These are phyloP conservation scores for Percopsis omiscomaycus DNA, from an alignment of 2,797 vertebrate genomes.

Conservation along the genomic window DNA sequence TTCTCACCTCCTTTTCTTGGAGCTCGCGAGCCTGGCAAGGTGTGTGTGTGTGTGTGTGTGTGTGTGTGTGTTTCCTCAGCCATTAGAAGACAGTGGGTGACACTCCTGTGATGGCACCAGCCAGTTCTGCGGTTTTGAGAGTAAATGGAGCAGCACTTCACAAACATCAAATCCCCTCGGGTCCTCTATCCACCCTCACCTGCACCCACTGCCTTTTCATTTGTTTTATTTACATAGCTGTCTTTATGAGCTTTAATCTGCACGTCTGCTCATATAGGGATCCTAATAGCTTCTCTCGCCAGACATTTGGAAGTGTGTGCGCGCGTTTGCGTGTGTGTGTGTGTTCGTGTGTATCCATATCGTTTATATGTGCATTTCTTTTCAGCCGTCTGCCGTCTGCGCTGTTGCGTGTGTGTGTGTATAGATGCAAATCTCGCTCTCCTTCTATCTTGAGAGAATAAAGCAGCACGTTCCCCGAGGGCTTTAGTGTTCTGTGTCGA, in stretches of 20 bases:
- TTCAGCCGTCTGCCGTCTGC: conserved; percentile 10
- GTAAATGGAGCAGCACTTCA: conserved; percentile 76
- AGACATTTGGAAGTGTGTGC: conserved; percentile 53
- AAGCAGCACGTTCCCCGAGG: neutral
- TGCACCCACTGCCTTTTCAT: conserved; percentile 71
- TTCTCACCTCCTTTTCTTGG: neutral
- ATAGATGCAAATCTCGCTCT: neutral
- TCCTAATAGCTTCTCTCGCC: conserved; percentile 67
- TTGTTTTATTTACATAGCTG: conserved; percentile 78
- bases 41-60: conserved; percentile 26
- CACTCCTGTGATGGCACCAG: conserved; percentile 64
- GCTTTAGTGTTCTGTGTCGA: neutral
- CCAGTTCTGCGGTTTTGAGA: conserved; percentile 67
- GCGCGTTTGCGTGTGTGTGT: conserved; percentile 10
- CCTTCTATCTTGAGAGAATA: neutral
- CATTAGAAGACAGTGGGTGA: conserved; percentile 64
- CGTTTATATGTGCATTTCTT: neutral
- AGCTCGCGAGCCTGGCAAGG: neutral
- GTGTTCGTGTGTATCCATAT: neutral
- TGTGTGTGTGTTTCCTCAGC: conserved; percentile 25
- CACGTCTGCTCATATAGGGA: conserved; percentile 70
- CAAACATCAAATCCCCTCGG: conserved; percentile 74
- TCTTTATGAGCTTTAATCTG: conserved; percentile 77
- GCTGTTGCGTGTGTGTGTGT: neutral
- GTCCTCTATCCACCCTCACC: conserved; percentile 60